Evolutionary conservation across 2,113 vertebrate species (phyloP).

Genomic region (Thunnus maccoyii): DNA sequence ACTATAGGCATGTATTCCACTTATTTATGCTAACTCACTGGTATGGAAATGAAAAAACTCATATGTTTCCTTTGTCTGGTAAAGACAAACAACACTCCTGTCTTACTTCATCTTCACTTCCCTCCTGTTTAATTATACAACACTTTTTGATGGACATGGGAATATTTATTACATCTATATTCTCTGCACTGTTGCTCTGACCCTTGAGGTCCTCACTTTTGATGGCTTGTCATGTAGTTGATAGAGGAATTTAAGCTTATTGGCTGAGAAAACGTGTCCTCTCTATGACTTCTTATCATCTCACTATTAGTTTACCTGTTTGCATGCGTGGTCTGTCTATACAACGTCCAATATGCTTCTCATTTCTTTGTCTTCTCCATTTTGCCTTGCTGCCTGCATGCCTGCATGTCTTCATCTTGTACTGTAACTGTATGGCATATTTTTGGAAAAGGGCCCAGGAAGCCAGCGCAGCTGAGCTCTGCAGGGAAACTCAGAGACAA

Average conservation of each 20-base stretch:
- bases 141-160: background rate
- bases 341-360: background rate
- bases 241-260: slow-evolving; percentile 39
- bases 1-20: background rate
- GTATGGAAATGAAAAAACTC: slow-evolving; percentile 31
- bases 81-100: background rate
- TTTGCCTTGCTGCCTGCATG: background rate
- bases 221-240: slow-evolving; percentile 52
- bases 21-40: slow-evolving; percentile 14
- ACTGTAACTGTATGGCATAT: background rate
- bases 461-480: slow-evolving; percentile 10
- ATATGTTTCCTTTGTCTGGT: background rate
- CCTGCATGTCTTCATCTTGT: too few species aligned
- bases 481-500: slow-evolving; percentile 7
- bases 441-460: slow-evolving; percentile 5
- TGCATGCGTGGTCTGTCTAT: background rate
- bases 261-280: slow-evolving; percentile 49
- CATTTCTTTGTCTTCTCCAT: background rate
- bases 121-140: slow-evolving; percentile 18
- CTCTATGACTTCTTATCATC: slow-evolving; percentile 15
- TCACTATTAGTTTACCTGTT: slow-evolving; percentile 4
- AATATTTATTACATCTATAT: slow-evolving; percentile 52
- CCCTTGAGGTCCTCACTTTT: slow-evolving; percentile 32
- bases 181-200: slow-evolving; percentile 37
- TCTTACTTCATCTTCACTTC: slow-evolving; percentile 5